Percentiles rank a stretch among this genome's conserved stretches.
Evolutionary conservation across 2,113 vertebrate genomes (phyloP).

Genomic region (Barnardius zonarius): DNA sequence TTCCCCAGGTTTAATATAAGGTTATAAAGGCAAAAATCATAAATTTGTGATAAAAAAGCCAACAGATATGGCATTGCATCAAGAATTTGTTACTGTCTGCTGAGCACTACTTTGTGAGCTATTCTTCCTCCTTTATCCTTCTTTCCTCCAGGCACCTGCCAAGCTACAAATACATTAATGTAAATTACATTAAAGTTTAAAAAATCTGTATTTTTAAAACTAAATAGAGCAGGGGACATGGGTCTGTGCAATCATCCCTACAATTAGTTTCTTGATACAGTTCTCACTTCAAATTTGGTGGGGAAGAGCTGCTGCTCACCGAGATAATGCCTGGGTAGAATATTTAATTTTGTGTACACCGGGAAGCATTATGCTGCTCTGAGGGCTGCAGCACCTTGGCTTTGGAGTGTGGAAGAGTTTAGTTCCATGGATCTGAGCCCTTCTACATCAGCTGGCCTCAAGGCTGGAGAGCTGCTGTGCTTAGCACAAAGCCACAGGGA

Average conservation of each 20-base stretch:
- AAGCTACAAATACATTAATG: background rate
- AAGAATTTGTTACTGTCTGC: background rate
- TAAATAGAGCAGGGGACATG: background rate
- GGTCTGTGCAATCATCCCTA: background rate
- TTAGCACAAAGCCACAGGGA: background rate
- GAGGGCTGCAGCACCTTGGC: background rate
- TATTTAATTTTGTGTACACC: background rate
- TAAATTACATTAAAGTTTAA: background rate
- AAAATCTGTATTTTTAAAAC: background rate
- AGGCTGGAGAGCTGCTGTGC: background rate
- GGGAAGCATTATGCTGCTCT: background rate
- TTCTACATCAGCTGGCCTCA: background rate
- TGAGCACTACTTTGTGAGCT: background rate
- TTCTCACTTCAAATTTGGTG: background rate
- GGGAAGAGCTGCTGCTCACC: background rate
- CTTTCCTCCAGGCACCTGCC: background rate
- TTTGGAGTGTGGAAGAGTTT: background rate
- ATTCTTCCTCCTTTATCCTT: background rate
- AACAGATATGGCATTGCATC: background rate
- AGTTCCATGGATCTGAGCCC: background rate
- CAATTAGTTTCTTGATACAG: background rate
- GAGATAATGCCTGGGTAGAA: rapidly evolving
- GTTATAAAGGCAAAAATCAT: background rate
- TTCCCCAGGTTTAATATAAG: background rate
- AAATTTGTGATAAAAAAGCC: background rate